Base-by-base conservation (phyloP, 2,113 vertebrate species). In the Paracanthobrama guichenoti region DNA sequence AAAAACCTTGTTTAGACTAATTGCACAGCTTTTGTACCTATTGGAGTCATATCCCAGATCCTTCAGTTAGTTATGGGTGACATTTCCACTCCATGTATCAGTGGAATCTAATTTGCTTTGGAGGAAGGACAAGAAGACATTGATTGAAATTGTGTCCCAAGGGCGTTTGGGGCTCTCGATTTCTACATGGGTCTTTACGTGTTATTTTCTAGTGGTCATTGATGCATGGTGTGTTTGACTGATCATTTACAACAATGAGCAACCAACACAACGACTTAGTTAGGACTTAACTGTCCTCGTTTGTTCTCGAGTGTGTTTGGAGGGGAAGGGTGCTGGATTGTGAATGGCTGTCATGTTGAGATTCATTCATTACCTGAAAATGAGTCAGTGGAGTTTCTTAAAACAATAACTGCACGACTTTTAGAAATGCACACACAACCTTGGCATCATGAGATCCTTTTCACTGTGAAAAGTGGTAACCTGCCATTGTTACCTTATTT, bases 61-160 rank as follows among this genome's bases (percentile, higher is more conserved):
- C 88, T 90, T 86, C 35, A 89, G 92, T 93, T 92, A 92, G 91
- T 91, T 92, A 92, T 89, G 92, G 93, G 94, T 93, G 93, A 94
- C 90, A 89, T 93, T 92, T 91, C 81, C 77, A 89, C 86, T 88
- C 91, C 88, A 90, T 92, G 93, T 91, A 87, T 90, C 86, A 91
- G 72, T 84, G 90, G 87, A 93, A 93, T 94, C 91, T 94, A 93
- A 94, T 95, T 93, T 94, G 90, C 89, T 90, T 88, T 88, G 90
- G 90, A 93, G 92, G 93, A 94, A 93, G 90, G 92, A 95, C 94
- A 93, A 94, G 92, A 91, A 94, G 94, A 95, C 93, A 93, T 94
- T 94, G 94, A 95, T 93, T 93, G 92, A 94, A 92, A 94, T 93
- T 89, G 88, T 75, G 86, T 92, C 94, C 93, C 87, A 71, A 64